Base-by-base conservation (phyloP, 2,888 invertebrate genomes). In the Miltochrista miniata region DNA sequence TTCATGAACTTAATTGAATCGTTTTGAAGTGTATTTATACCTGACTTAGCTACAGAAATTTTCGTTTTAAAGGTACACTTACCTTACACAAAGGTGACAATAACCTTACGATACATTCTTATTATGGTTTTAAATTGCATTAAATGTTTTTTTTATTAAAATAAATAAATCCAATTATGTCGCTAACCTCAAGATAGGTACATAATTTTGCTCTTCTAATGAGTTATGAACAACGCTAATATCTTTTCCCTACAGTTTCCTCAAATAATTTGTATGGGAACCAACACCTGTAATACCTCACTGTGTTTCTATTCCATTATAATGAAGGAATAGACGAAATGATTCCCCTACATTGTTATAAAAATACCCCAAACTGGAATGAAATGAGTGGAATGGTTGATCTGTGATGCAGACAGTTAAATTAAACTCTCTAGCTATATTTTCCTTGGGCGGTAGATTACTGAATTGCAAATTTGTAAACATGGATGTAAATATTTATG, bases 391-490 rank as follows among this genome's bases (percentile, higher is more conserved):
- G 50, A 59, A 59, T 59, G 42, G 54, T 57, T 66, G 59, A 63
- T 56, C 66, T 51, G 47, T 61, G 52, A 59, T 55, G 62, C 46
- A 68, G 54, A 59, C 75, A 48, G 70, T 60, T 70, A 74, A 76
- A 76, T 78, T 76, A 74, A 77, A 75, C 72, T 71, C 62, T 43
- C 61, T 56, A 49, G 56, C 61, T 67, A 74, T 73, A 72, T 73
- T 79, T 74, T 74, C 72, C 75, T 72, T 72, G 55, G 64, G 57
- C 67, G 69, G 68, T 71, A 74, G 75, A 81, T 80, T 74, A 76
- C 76, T 78, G 79, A 81, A 83, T 81, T 80, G 79, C 78, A 78
- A 81, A 84, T 84, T 74, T 69, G 57, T 53, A 48, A 56, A 31
- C 11, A 36, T 34, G 39, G 69, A 71, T 52, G 8, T 59, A 63